phyloP scores from a whole-genome alignment of 2,113 vertebrate species.

The Tachysurus fulvidraco region DNA sequence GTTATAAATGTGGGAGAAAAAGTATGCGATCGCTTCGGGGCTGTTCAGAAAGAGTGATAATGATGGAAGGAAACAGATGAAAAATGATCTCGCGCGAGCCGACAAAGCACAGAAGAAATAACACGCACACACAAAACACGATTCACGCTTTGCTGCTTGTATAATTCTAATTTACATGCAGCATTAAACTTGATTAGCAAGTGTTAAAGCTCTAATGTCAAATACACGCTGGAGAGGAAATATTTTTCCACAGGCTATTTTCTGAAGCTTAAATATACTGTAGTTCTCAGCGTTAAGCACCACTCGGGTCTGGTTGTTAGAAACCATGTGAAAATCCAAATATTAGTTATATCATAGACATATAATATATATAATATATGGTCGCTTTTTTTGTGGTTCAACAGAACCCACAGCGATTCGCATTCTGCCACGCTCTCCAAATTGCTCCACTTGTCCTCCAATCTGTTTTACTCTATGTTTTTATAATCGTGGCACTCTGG shows the following conservation, averaged over 20 bases:
- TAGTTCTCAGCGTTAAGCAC: background rate
- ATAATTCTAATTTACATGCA: conserved; percentile 8
- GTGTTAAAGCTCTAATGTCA: background rate
- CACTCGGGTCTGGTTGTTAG: background rate
- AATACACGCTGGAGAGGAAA: background rate
- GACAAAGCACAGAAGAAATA: background rate
- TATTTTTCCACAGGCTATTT: conserved; percentile 1
- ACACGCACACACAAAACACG: no score
- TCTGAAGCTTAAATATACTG: background rate
- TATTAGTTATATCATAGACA: background rate
- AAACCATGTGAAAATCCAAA: background rate
- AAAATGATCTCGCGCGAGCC: background rate
- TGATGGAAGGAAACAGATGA: background rate
- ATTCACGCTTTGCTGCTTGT: conserved; percentile 8
- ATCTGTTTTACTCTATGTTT: conserved; percentile 74
- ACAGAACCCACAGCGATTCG: conserved; percentile 61
- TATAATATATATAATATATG: background rate
- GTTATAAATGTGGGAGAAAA: background rate
- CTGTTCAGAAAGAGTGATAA: background rate
- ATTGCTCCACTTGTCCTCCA: conserved; percentile 70
- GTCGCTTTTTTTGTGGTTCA: background rate
- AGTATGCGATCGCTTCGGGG: background rate
- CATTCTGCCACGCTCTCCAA: conserved; percentile 63
- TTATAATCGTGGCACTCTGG: conserved; percentile 72
- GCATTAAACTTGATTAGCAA: conserved; percentile 12